phyloP scores from a whole-genome alignment of 2,888 invertebrate genomes.

The Hypena proboscidalis region DNA sequence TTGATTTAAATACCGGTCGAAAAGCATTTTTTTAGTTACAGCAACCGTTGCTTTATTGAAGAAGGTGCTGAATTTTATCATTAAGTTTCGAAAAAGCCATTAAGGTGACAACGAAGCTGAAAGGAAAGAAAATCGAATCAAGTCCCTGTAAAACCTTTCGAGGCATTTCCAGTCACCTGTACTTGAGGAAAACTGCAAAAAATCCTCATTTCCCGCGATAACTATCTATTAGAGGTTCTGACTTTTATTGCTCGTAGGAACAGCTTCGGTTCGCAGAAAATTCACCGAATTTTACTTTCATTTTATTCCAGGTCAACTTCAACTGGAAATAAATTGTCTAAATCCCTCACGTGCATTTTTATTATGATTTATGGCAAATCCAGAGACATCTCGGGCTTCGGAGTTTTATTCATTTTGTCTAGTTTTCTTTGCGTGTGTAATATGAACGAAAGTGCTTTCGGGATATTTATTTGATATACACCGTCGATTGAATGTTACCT shows the following conservation, averaged over 20 bases:
- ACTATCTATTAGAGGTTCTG: conserved; percentile 25
- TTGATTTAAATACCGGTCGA: too few species aligned
- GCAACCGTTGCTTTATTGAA: too few species aligned
- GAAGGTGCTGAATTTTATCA: too few species aligned
- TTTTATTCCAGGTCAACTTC: conserved; percentile 37
- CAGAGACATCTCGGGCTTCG: conserved; percentile 32
- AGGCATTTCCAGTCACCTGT: too few species aligned
- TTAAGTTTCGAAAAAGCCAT: too few species aligned
- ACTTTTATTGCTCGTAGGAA: conserved; percentile 30
- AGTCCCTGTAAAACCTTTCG: conserved; percentile 29
- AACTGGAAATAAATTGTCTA: conserved; percentile 44
- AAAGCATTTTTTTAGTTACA: too few species aligned
- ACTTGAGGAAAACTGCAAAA: conserved; percentile 27
- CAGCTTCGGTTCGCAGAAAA: conserved; percentile 15
- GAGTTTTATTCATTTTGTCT: conserved; percentile 31
- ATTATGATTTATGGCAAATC: conserved; percentile 45
- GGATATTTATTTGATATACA: conserved; percentile 16
- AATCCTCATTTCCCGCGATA: too few species aligned
- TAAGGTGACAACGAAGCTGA: background rate
- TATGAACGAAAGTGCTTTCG: conserved; percentile 11
- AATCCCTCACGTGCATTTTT: conserved; percentile 46
- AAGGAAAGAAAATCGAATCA: conserved; percentile 37
- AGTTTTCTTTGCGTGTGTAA: conserved; percentile 24
- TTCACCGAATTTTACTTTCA: conserved; percentile 33
- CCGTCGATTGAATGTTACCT: conserved; percentile 20